phyloP scores from a whole-genome alignment of 37 sponge, comb jelly and placozoan genomes.

The Diacarnus erythraeanus region DNA sequence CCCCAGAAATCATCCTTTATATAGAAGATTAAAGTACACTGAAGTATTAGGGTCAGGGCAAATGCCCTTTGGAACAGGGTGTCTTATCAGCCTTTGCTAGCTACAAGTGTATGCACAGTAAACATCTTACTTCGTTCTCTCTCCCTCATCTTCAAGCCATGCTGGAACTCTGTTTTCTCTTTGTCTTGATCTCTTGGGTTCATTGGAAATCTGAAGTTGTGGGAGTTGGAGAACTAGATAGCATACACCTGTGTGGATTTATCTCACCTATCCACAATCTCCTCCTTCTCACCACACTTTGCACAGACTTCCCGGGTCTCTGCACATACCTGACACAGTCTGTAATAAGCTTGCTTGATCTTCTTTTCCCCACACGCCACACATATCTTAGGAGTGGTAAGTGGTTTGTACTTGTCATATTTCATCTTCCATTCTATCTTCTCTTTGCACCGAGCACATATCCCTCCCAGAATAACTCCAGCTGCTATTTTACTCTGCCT shows the following conservation, averaged over 20 bases:
- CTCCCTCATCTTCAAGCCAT: conserved; percentile 37
- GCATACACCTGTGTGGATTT: not conserved
- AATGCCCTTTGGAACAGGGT: too few species aligned
- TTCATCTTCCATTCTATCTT: conserved; percentile 76
- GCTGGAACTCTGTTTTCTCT: conserved; percentile 40
- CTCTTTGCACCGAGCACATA: conserved; percentile 71
- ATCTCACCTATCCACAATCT: conserved; percentile 54
- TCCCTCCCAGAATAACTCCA: conserved; percentile 27
- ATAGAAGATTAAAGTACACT: too few species aligned
- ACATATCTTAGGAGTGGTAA: conserved; percentile 70
- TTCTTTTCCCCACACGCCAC: conserved; percentile 41
- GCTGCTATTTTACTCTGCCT: conserved; percentile 9
- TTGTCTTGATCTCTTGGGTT: conserved; percentile 13
- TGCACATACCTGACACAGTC: conserved; percentile 58
- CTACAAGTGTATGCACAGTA: not conserved
- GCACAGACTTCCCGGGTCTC: conserved; percentile 40
- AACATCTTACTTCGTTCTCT: conserved; percentile 53
- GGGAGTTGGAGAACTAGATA: not conserved
- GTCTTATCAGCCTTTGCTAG: too few species aligned
- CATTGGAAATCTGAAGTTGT: conserved; percentile 22
- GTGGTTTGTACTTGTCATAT: conserved; percentile 75
- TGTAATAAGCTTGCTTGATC: conserved; percentile 64
- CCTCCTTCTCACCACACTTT: conserved; percentile 62
- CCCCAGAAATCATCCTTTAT: too few species aligned
- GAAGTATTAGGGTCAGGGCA: too few species aligned